Evolutionary conservation across 2,113 vertebrate genomes (phyloP).

Genomic region (Brachirus orientalis): DNA sequence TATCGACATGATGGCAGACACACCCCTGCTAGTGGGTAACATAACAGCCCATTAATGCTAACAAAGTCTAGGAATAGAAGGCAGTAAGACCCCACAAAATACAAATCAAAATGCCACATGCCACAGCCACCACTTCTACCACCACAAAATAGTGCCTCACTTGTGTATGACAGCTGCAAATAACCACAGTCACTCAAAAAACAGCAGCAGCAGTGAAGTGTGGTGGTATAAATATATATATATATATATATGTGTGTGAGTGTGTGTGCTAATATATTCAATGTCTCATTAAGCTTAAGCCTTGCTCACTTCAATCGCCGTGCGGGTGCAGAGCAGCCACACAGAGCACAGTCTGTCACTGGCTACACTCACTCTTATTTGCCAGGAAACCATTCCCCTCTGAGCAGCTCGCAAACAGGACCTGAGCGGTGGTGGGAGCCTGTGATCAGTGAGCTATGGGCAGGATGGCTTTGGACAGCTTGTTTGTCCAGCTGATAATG

Average conservation of each 20-base stretch:
- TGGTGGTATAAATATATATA: too few relatives aligned
- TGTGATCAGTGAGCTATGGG: conserved; percentile 61
- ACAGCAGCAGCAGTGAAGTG: conserved; percentile 36
- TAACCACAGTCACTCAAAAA: conserved; percentile 37
- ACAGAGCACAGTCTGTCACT: conserved; percentile 51
- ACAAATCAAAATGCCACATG: conserved; percentile 53
- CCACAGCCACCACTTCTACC: conserved; percentile 27
- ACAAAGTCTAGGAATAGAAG: conserved; percentile 42
- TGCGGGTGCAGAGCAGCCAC: neutral
- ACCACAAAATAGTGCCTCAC: conserved; percentile 39
- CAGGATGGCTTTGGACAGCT: conserved; percentile 31
- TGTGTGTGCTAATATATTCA: conserved; percentile 54
- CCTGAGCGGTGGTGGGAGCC: neutral
- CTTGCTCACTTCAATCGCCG: conserved; percentile 30
- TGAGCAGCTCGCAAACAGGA: conserved; percentile 37
- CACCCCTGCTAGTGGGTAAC: conserved; percentile 12
- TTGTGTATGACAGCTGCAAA: conserved; percentile 59
- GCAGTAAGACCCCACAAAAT: conserved; percentile 27
- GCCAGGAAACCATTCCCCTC: conserved; percentile 62
- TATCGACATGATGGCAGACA: too few relatives aligned
- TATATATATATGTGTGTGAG: too few relatives aligned
- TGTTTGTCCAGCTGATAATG: conserved; percentile 38
- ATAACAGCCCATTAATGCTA: conserved; percentile 58
- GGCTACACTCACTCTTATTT: conserved; percentile 34
- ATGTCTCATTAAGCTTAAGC: conserved; percentile 37